Evolutionary conservation across 2,113 vertebrate species (phyloP).

Genomic region (Ctenodactylus gundi): DNA sequence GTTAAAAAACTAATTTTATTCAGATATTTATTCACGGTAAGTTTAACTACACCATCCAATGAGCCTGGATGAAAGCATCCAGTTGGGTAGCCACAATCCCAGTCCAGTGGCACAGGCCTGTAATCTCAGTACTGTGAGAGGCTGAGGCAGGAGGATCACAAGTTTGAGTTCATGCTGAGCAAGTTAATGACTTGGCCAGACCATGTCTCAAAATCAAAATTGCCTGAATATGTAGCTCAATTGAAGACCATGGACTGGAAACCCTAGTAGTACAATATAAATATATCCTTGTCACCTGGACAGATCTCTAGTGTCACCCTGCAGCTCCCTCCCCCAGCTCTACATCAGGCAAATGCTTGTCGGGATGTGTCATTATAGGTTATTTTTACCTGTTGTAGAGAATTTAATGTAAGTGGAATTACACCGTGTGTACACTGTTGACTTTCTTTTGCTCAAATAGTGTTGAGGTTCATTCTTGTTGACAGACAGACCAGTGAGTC

Average conservation of each 20-base stretch:
- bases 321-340: accelerated
- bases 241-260: too few relatives aligned
- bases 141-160: too few relatives aligned
- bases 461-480: not conserved
- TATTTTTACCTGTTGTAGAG: not conserved
- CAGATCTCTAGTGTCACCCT: not conserved
- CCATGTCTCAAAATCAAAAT: too few relatives aligned
- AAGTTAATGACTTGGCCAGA: too few relatives aligned
- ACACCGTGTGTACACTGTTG: not conserved
- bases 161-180: too few relatives aligned
- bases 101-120: too few relatives aligned
- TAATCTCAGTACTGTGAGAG: too few relatives aligned
- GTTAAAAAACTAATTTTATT: too few relatives aligned
- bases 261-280: too few relatives aligned
- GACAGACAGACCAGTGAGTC: not conserved
- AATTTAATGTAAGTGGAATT: not conserved
- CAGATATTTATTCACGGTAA: not conserved
- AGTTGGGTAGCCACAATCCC: not conserved
- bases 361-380: not conserved
- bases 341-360: not conserved
- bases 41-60: not conserved
- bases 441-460: not conserved
- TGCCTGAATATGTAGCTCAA: too few relatives aligned
- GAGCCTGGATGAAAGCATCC: not conserved
- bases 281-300: too few relatives aligned